phyloP scores from a whole-genome alignment of 2,113 vertebrate genomes.

The Osmerus mordax region DNA sequence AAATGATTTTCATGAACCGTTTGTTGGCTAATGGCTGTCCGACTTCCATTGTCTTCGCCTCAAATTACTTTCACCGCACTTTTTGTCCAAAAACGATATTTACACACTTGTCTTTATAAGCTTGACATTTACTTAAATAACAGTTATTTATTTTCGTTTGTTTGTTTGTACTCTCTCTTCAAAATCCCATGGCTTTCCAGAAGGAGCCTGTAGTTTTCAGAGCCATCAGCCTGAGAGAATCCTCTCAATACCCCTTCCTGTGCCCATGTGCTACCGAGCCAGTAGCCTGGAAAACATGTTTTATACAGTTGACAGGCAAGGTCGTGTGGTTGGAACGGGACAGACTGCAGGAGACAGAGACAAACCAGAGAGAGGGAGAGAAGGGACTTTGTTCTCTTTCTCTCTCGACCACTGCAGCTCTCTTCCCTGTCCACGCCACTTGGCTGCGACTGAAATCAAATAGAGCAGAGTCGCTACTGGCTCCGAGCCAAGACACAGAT shows the following conservation, averaged over 20 bases:
- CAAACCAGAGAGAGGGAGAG: conserved; percentile 4
- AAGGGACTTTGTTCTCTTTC: neutral
- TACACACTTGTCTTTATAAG: too few species aligned
- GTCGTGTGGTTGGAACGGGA: conserved; percentile 49
- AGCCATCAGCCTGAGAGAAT: conserved; percentile 7
- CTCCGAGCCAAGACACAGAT: conserved; percentile 58
- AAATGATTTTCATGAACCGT: conserved; percentile 37
- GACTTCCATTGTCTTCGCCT: neutral
- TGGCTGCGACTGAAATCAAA: conserved; percentile 67
- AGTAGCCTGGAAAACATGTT: conserved; percentile 51
- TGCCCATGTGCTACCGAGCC: conserved; percentile 18
- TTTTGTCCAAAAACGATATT: too few species aligned
- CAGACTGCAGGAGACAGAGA: conserved; percentile 6
- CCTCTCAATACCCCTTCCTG: conserved; percentile 24
- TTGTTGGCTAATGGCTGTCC: neutral
- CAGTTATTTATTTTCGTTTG: too few species aligned
- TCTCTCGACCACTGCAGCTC: conserved; percentile 35
- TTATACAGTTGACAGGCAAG: conserved; percentile 55
- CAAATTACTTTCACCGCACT: too few species aligned
- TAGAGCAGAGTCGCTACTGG: conserved; percentile 55
- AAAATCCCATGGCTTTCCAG: too few species aligned
- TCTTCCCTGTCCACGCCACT: conserved; percentile 46
- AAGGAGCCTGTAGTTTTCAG: neutral
- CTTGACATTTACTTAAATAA: too few species aligned
- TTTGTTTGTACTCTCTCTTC: too few species aligned